phyloP scores from a whole-genome alignment of 2,797 vertebrate species.

The Megaceryle alcyon region DNA sequence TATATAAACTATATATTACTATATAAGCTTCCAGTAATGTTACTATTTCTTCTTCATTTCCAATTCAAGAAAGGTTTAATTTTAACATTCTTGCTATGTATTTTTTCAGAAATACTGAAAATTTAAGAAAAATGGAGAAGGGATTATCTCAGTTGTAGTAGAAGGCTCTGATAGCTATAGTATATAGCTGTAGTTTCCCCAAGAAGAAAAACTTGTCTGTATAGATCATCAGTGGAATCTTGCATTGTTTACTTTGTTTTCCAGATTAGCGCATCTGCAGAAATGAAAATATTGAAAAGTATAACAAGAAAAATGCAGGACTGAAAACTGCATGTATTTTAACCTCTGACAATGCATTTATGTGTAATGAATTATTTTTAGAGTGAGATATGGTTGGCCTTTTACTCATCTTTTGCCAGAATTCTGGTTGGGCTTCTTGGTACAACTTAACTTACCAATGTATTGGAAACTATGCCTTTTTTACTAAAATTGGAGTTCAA shows the following conservation, averaged over 20 bases:
- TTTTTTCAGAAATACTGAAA: neutral
- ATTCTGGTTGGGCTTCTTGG: neutral
- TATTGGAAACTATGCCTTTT: neutral
- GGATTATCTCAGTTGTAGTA: neutral
- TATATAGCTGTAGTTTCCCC: neutral
- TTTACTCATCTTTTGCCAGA: neutral
- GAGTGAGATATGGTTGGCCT: neutral
- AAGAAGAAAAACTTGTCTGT: neutral
- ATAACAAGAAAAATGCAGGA: neutral
- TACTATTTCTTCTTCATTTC: neutral
- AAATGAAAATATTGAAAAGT: neutral
- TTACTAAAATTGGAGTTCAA: neutral
- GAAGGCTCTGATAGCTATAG: neutral
- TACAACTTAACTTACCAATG: neutral
- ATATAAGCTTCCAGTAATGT: neutral
- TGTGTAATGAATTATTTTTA: neutral
- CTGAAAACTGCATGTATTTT: neutral
- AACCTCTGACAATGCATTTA: neutral
- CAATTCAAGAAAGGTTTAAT: neutral
- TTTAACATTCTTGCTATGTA: neutral
- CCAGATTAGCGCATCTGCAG: neutral
- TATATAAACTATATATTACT: no score
- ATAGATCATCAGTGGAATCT: neutral
- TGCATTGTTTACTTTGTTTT: neutral
- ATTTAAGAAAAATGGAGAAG: neutral